A percentile compares a stretch with the other conserved stretches of the same genome.
These are phyloP conservation scores for Phenganax stokvisi DNA, from an alignment of 92 coral and sea anemone genomes.

Conservation along the genomic window DNA sequence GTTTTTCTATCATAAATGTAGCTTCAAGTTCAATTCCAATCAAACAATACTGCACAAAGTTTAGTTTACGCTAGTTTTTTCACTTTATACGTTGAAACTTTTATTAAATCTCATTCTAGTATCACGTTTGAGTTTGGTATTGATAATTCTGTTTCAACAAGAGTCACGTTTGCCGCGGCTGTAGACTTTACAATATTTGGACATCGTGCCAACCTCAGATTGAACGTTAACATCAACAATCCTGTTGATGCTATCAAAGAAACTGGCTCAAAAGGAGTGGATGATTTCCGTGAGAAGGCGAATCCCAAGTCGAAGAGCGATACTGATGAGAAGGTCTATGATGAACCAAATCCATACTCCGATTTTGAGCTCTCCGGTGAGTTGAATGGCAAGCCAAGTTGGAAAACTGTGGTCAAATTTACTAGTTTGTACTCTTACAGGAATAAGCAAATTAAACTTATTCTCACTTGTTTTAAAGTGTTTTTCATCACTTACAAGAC, in stretches of 20 bases:
- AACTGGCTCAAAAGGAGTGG: conserved; percentile 60
- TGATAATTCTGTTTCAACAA: conserved; percentile 53
- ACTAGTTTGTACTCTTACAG: too few species aligned
- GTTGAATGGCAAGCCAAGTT: not conserved
- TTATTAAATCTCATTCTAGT: conserved; percentile 37
- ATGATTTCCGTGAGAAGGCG: conserved; percentile 73
- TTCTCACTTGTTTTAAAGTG: too few species aligned
- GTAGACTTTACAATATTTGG: conserved; percentile 93
- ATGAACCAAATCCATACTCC: conserved; percentile 81
- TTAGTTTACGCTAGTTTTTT: not conserved
- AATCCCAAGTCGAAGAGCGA: conserved; percentile 70
- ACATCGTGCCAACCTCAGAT: conserved; percentile 64
- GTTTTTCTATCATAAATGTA: too few species aligned
- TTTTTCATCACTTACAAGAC: too few species aligned
- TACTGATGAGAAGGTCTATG: conserved; percentile 78
- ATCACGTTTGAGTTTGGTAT: conserved; percentile 84
- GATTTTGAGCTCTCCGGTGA: conserved; percentile 91
- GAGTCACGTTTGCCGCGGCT: conserved; percentile 73
- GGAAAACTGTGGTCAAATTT: too few species aligned
- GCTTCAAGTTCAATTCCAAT: too few species aligned
- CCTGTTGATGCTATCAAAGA: conserved; percentile 61
- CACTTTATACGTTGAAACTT: not conserved
- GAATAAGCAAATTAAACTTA: too few species aligned
- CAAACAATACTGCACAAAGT: not conserved
- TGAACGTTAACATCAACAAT: conserved; percentile 57